Conservation (phyloP, 2,797 vertebrate genomes). For the Echiichthys vipera region DNA sequence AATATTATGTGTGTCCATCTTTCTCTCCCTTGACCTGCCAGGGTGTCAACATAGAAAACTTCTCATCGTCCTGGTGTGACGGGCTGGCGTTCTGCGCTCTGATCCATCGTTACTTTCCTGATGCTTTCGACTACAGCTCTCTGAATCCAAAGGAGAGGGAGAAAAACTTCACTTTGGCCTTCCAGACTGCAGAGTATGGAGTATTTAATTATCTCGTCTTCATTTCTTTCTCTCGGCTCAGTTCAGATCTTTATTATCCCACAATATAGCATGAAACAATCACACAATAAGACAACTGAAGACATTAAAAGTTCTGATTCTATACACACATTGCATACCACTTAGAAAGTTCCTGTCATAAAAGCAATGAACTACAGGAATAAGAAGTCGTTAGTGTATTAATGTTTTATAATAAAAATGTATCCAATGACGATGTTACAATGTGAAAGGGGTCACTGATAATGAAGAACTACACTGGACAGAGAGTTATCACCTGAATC, state of each 20-base stretch:
- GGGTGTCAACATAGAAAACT: conserved; percentile 96
- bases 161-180: conserved; percentile 96
- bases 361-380: background rate
- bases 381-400: background rate
- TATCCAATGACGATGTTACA: background rate
- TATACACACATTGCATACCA: background rate
- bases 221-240: background rate
- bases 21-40: conserved; percentile 60
- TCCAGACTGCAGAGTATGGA: conserved; percentile 93
- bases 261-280: background rate
- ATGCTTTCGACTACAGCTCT: conserved; percentile 93
- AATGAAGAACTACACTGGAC: background rate
- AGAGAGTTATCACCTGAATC: background rate
- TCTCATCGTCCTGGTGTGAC: conserved; percentile 96
- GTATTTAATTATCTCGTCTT: background rate
- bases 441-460: background rate
- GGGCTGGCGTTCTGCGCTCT: conserved; percentile 98
- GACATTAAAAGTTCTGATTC: background rate
- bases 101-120: conserved; percentile 96
- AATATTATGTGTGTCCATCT: background rate
- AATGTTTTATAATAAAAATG: background rate
- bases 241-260: background rate
- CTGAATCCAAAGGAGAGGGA: conserved; percentile 90
- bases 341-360: background rate
- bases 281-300: background rate